These are phyloP conservation scores for Apteryx mantelli DNA, from an alignment of 2,113 vertebrate species.

Conservation along the genomic window DNA sequence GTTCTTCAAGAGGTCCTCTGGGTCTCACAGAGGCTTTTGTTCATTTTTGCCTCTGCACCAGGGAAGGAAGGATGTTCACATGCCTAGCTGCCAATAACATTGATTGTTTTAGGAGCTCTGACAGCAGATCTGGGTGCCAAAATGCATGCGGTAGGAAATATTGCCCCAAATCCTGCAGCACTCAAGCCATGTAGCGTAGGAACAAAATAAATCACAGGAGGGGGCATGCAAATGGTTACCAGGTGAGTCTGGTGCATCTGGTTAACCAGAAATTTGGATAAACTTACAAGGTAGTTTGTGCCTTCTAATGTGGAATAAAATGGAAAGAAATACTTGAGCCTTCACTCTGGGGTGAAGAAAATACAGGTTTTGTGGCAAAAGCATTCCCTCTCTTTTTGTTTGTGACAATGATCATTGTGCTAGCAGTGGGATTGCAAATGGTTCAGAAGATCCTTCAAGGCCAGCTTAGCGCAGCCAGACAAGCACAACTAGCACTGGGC, in stretches of 20 bases:
- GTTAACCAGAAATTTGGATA: background rate
- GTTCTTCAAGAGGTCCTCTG: background rate
- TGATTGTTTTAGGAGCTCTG: background rate
- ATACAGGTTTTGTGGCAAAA: background rate
- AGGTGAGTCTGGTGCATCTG: background rate
- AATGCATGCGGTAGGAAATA: background rate
- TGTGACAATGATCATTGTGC: background rate
- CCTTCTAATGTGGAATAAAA: background rate
- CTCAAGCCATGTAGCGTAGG: rapidly evolving
- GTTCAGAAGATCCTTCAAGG: background rate
- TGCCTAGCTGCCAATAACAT: background rate
- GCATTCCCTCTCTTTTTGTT: background rate
- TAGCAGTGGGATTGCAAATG: background rate
- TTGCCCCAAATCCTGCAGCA: background rate
- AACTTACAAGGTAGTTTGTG: background rate
- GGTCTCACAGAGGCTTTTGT: background rate
- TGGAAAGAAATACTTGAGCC: background rate
- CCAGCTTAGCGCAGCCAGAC: background rate
- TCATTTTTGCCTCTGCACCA: background rate
- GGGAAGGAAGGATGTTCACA: rapidly evolving
- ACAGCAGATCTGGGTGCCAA: background rate
- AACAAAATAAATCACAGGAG: background rate
- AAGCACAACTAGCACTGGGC: background rate
- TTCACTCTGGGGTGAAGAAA: background rate
- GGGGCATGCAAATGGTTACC: rapidly evolving